Conservation (phyloP, 2,113 vertebrate species). For the Hydrolagus affinis region DNA sequence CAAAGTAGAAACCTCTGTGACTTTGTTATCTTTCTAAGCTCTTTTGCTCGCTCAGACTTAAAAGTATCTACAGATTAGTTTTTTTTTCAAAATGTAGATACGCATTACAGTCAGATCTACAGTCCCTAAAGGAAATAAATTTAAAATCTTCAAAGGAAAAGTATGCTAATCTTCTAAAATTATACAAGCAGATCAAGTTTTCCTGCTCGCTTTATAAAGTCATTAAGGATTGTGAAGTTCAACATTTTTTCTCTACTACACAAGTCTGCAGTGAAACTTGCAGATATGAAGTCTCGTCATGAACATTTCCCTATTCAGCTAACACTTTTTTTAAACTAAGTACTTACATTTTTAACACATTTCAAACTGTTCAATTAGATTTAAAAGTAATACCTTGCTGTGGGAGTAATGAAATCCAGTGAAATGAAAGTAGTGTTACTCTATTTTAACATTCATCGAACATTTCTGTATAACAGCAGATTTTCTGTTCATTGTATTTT, state of each 20-base stretch:
- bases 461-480: background rate
- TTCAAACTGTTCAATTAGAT: background rate
- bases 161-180: background rate
- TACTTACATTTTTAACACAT: too few relatives aligned
- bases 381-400: background rate
- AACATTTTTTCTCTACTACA: background rate
- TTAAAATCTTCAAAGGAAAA: constrained; percentile 23
- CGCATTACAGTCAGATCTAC: too few relatives aligned
- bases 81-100: background rate
- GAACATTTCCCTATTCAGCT: background rate
- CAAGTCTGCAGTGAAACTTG: background rate
- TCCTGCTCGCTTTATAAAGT: background rate
- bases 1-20: background rate
- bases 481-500: background rate
- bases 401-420: too few relatives aligned
- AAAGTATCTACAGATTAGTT: background rate
- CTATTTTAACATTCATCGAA: background rate
- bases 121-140: background rate
- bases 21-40: constrained; percentile 1
- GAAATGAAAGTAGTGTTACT: background rate
- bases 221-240: background rate
- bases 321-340: background rate
- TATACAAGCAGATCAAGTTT: constrained; percentile 3
- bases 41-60: background rate
- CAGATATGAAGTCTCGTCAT: background rate